These are phyloP conservation scores for Oconnorella tubifera DNA, from an alignment of 2,888 invertebrate genomes.

Conservation along the genomic window DNA sequence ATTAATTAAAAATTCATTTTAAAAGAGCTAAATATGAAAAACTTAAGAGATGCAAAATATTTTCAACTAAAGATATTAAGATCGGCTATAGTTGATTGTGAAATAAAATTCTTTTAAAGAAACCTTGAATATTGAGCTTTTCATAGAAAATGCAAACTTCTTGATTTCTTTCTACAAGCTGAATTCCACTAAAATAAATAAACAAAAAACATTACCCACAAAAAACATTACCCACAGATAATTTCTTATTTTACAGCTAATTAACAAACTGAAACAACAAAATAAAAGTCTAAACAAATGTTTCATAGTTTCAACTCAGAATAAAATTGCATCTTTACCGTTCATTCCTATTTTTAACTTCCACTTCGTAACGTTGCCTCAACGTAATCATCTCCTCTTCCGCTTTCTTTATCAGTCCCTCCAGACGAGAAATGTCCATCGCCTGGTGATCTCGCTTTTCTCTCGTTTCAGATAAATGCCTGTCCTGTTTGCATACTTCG, in stretches of 20 bases:
- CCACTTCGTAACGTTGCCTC: slow-evolving; percentile 52
- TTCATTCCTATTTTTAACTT: slow-evolving; percentile 54
- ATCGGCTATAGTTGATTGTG: no score
- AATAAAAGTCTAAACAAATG: no score
- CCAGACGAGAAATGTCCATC: slow-evolving; percentile 55
- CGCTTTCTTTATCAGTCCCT: slow-evolving; percentile 55
- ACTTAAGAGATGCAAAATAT: no score
- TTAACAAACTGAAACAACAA: no score
- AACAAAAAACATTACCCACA: no score
- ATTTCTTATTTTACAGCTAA: no score
- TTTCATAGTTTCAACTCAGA: no score
- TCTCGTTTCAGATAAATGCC: slow-evolving; percentile 51
- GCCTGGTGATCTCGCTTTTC: slow-evolving; percentile 53
- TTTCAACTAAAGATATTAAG: no score
- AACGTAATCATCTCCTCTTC: slow-evolving; percentile 55
- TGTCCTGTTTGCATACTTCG: slow-evolving; percentile 53
- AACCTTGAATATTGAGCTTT: slow-evolving; percentile 56
- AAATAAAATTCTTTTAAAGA: slow-evolving; percentile 5
- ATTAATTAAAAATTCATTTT: no score
- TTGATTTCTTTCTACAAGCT: slow-evolving; percentile 55
- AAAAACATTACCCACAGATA: no score
- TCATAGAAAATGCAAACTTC: slow-evolving; percentile 57
- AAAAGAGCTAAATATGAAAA: no score
- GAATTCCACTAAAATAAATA: slow-evolving; percentile 53
- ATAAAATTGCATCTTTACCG: no score